Percentiles rank a stretch among this genome's conserved stretches.
These are phyloP conservation scores for Neoascia interrupta DNA, from an alignment of 2,888 invertebrate species.

Conservation along the genomic window DNA sequence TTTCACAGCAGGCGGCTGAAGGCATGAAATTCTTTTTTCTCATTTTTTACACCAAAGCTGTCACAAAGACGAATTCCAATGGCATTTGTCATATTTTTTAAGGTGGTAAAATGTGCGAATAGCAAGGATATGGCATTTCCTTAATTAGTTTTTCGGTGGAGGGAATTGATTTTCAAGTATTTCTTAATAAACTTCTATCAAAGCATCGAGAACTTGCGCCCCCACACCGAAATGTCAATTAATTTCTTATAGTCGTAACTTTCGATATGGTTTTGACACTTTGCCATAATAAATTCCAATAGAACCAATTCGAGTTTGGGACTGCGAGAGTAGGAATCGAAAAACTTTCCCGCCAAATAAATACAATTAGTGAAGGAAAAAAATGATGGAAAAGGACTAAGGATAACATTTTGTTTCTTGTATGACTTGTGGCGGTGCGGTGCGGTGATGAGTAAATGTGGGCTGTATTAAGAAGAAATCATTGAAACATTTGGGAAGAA, in stretches of 20 bases:
- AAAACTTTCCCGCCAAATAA: constrained; percentile 43
- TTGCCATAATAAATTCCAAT: constrained; percentile 13
- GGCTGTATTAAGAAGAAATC: constrained; percentile 35
- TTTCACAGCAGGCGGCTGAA: too few relatives aligned
- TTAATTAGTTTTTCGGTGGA: too few relatives aligned
- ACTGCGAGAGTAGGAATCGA: not conserved
- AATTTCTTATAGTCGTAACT: constrained; percentile 18
- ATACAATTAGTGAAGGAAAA: constrained; percentile 42
- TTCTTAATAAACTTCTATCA: constrained; percentile 9
- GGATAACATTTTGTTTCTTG: constrained; percentile 13
- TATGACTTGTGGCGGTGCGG: not conserved
- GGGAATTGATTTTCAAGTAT: too few relatives aligned
- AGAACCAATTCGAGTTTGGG: constrained; percentile 18
- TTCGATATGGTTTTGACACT: constrained; percentile 12
- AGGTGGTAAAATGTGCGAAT: too few relatives aligned
- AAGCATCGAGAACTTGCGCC: not conserved
- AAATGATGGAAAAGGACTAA: not conserved
- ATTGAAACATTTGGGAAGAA: constrained; percentile 14
- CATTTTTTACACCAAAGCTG: too few relatives aligned
- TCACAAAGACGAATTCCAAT: not conserved
- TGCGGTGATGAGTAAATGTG: not conserved
- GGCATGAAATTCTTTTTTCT: too few relatives aligned
- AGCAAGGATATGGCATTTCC: too few relatives aligned
- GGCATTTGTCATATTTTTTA: not conserved
- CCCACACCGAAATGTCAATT: constrained; percentile 33